Base-by-base conservation (phyloP, 2,113 vertebrate genomes). In the Erythrocebus patas region DNA sequence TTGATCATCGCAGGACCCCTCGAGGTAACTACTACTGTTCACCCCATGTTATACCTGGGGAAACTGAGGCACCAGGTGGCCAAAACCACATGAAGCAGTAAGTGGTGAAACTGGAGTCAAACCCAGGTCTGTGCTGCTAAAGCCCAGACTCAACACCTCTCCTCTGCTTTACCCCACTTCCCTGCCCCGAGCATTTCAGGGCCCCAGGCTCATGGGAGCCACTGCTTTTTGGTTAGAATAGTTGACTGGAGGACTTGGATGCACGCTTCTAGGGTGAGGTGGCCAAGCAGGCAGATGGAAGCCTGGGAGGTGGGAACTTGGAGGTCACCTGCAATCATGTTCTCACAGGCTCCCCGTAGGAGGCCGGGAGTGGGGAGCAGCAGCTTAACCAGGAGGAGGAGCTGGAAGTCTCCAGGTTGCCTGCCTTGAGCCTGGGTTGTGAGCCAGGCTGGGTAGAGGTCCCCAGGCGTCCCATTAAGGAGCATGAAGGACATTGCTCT, bases 41-140 rank as follows among this genome's bases (percentile, higher is more conserved):
- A n/a, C 23, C 35, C 35, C 35, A 0, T 50, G 86, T 90, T 23
- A 68, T 11, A 7, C 20, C 70, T 70, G 64, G 57, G 64, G 61
- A 93, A 84, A 96, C 73, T n/a, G 92, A 97, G 84, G 55, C 48
- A 55, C 50, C 76, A 13, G 57, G 64, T 23, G 6, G 32, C 83
- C 35, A n/a, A 95, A 55, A 16, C 40, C 70, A 27, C 22, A 13
- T 1, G 30, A 81, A 12, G 57, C 66, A 52, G 2, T 27, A 13
- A 64, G 57, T 48, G 5, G 43, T 72, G 13, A 40, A 52, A 32
- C 2, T 20, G 20, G 68, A 70, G 61, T 64, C 40, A 38, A 76
- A 17, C 59, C 6, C 89, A 32, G 57, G 68, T 35, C 73, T 12
- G 52, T 45, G 61, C 25, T 1, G 16, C 40, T 27, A 6, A 32